These are phyloP conservation scores for Drosophila nasuta DNA, from an alignment of 1,140 invertebrate species.

Conservation along the genomic window DNA sequence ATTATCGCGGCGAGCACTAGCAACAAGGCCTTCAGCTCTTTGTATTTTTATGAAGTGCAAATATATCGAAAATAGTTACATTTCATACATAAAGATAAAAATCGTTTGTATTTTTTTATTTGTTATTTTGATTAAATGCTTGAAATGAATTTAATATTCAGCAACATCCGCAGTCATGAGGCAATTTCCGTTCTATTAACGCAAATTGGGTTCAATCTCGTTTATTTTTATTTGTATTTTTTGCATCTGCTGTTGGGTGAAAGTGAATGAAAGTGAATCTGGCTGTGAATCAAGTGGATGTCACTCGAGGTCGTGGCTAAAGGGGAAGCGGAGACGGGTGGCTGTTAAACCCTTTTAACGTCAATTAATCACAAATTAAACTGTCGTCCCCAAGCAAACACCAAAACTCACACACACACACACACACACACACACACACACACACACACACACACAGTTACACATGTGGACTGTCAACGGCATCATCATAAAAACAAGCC, in stretches of 20 bases:
- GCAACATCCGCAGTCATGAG: constrained; percentile 68
- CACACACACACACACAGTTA: not conserved
- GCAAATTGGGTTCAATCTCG: constrained; percentile 61
- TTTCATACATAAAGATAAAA: not conserved
- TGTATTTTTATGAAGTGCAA: not conserved
- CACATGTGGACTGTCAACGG: constrained; percentile 44
- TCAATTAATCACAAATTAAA: constrained; percentile 84
- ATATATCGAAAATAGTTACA: not conserved
- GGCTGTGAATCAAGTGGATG: constrained; percentile 55
- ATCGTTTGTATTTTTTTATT: constrained; percentile 6
- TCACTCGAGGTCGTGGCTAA: constrained; percentile 7
- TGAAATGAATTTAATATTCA: constrained; percentile 73
- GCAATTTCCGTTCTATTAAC: constrained; percentile 74
- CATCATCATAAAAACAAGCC: constrained; percentile 77
- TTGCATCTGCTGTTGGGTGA: constrained; percentile 3
- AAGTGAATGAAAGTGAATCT: constrained; percentile 71
- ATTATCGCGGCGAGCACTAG: too few relatives aligned
- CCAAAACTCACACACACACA: constrained; percentile 15
- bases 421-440: not conserved
- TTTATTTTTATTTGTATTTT: not conserved
- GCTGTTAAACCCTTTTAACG: constrained; percentile 80
- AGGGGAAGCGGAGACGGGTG: constrained; percentile 14
- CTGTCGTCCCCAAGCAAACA: constrained; percentile 53
- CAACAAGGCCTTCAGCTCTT: too few relatives aligned
- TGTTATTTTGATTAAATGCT: constrained; percentile 41